These are phyloP conservation scores for Spodoptera exigua DNA, from an alignment of 2,888 invertebrate species.

Conservation along the genomic window DNA sequence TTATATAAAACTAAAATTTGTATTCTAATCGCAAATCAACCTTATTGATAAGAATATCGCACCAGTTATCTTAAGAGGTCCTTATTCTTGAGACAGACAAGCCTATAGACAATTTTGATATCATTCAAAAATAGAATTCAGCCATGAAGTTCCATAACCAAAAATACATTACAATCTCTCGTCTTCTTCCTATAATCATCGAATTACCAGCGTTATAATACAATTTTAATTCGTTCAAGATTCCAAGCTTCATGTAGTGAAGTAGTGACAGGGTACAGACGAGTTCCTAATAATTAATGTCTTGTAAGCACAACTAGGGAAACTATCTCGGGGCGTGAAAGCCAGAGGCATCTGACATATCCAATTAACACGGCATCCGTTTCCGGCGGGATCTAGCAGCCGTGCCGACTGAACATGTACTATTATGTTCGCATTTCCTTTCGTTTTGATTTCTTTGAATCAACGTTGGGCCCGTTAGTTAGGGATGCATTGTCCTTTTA, in stretches of 20 bases:
- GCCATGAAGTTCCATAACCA: no score
- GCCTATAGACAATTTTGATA: no score
- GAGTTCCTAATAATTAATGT: constrained; percentile 83
- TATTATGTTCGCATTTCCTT: constrained; percentile 67
- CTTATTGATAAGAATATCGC: no score
- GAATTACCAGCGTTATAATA: constrained; percentile 1
- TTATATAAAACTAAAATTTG: no score
- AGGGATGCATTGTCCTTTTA: constrained; percentile 10
- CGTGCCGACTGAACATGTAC: constrained; percentile 66
- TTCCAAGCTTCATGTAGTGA: constrained; percentile 55
- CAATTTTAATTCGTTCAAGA: constrained; percentile 39
- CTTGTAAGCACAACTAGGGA: constrained; percentile 79
- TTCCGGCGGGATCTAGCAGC: constrained; percentile 69
- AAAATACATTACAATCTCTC: no score
- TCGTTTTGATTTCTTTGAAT: constrained; percentile 65
- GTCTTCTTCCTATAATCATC: no score
- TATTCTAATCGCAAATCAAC: no score
- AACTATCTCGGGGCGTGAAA: constrained; percentile 85
- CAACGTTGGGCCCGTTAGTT: constrained; percentile 19
- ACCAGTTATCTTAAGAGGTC: no score
- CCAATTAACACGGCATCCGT: constrained; percentile 87
- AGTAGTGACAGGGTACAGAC: constrained; percentile 60
- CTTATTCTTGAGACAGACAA: no score
- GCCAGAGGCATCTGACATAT: constrained; percentile 87
- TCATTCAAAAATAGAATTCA: no score